These are phyloP conservation scores for Mythimna vitellina DNA, from an alignment of 2,888 invertebrate genomes.

Conservation along the genomic window DNA sequence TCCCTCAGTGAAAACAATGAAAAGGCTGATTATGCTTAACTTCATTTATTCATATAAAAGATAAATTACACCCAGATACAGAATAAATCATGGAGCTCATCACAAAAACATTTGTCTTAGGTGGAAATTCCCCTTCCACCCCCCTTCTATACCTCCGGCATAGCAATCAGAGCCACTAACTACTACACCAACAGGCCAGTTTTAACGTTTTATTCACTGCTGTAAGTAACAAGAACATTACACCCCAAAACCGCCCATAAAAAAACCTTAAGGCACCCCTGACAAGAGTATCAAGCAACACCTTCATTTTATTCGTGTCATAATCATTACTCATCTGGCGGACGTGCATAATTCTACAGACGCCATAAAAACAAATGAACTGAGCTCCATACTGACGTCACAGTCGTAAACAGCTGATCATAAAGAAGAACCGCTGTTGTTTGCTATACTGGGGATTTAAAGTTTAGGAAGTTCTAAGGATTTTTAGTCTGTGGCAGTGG, in stretches of 20 bases:
- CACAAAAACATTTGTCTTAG: no score
- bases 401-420: constrained; percentile 44
- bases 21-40: no score
- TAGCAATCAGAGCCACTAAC: no score
- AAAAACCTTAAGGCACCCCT: neutral
- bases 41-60: no score
- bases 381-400: constrained; percentile 21
- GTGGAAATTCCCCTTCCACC: no score
- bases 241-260: neutral
- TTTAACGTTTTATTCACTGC: no score
- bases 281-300: constrained; percentile 23
- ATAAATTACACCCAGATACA: no score
- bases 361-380: constrained; percentile 45
- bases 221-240: neutral
- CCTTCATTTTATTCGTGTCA: constrained; percentile 24
- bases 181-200: no score
- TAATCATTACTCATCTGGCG: constrained; percentile 37
- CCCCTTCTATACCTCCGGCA: no score
- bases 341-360: constrained; percentile 28
- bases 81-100: no score
- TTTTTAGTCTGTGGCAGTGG: neutral
- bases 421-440: constrained; percentile 31
- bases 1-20: no score
- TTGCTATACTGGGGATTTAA: constrained; percentile 11
- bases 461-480: neutral